A percentile compares a stretch with the other conserved stretches of the same genome.
Conservation (phyloP, 1,140 invertebrate genomes). For the Bombus pascuorum region DNA sequence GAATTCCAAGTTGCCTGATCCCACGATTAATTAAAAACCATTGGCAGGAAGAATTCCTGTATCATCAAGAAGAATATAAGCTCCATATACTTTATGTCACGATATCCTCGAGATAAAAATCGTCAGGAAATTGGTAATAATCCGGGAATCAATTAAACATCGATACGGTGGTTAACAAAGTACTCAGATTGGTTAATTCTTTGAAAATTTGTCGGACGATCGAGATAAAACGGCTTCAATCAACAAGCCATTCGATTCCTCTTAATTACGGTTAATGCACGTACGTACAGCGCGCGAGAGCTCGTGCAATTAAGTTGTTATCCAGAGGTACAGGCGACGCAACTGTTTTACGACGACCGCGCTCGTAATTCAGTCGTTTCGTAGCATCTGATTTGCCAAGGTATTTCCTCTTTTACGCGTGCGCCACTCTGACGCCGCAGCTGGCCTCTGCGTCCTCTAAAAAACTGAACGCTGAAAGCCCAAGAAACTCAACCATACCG, state of each 20-base stretch:
- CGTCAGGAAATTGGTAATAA: background rate
- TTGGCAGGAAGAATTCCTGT: background rate
- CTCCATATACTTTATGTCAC: background rate
- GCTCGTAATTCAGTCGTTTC: constrained; percentile 51
- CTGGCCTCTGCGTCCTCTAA: constrained; percentile 33
- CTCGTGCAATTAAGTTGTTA: constrained; percentile 45
- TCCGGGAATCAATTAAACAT: background rate
- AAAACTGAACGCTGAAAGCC: constrained; percentile 30
- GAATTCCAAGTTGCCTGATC: background rate
- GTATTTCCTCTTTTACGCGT: constrained; percentile 37
- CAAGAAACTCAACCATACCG: constrained; percentile 31
- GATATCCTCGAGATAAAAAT: background rate
- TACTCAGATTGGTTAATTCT: background rate
- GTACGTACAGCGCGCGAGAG: constrained; percentile 11
- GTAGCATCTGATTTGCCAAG: constrained; percentile 49
- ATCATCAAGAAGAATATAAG: background rate
- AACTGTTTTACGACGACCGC: constrained; percentile 23
- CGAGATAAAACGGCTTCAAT: background rate
- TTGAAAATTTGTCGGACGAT: constrained; percentile 8
- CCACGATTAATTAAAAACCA: background rate
- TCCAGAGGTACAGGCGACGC: constrained; percentile 1
- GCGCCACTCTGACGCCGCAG: constrained; percentile 12
- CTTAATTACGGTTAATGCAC: constrained; percentile 34
- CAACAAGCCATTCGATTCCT: constrained; percentile 21
- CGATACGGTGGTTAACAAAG: background rate